Evolutionary conservation across 2,113 vertebrate genomes (phyloP), one percentile per base, ranked within the genome.

Genomic region (Nerophis lumbriciformis): DNA sequence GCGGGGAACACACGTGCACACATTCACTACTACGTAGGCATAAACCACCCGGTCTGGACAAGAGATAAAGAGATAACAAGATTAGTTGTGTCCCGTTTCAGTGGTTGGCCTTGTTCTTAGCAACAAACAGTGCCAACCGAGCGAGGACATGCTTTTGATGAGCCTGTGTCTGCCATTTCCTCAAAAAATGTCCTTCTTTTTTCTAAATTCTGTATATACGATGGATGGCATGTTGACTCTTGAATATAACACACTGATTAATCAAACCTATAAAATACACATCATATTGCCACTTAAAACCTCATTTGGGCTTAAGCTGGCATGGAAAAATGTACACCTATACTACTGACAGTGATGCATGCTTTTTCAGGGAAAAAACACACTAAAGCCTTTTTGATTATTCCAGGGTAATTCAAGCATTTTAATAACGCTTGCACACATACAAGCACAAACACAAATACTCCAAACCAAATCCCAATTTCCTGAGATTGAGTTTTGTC

Each of bases 401-500:
- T 63, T 61, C 37, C 51, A 53, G 45, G 48, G 44, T 63, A 54
- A 72, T 65, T 65, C 56, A 63, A 78, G 58, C 59, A 58, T 51
- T 69, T 28, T 53, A n/a, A 57, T 55, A 21, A 7, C 52, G 51
- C 35, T 50, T 49, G 59, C 11, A 38, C 45, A 50, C 50, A 36
- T 14, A 9, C 53, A 19, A 42, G 15, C 54, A n/a, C 49, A 10
- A 37, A 19, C 60, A 48, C 49, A 53, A 71, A 65, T 69, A 59
- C 51, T 44, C 51, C 56, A 53, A 54, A 61, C 35, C 12, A 48
- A 59, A 54, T 56, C 61, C 70, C n/a, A 58, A 68, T 80, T 86
- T 85, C 79, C 86, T 85, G 81, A 85, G 84, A 85, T 77, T 79
- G 80, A 89, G 68, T 55, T 48, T 75, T 86, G 84, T 78, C 80